Base-by-base conservation (phyloP, 2,888 invertebrate genomes). In the Drosophila sordidapex region DNA sequence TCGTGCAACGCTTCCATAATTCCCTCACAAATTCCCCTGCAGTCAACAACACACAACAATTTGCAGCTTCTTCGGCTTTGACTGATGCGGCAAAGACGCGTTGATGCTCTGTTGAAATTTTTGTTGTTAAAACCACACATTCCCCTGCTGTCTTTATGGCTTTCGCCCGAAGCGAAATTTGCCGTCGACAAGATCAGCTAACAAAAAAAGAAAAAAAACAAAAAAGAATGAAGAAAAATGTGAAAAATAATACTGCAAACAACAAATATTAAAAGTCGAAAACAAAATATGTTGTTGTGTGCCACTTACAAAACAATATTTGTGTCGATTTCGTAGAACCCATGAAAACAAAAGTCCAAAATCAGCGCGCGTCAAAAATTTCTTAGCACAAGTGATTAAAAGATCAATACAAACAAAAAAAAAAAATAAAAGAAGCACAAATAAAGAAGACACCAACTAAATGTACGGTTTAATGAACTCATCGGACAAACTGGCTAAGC, bases 401-500 rank as follows among this genome's bases (percentile, higher is more conserved):
- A 36, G 13, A 27, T 18, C 15, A 18, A 48, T 56, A 6, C 31
- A 61, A 8, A 25, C 13, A 63, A 15, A 52, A 40, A 49, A 31
- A 0, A 18, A 27, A 29, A 46, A 21, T 13, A 69, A 46, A 13
- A 61, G 49, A 15, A 11, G 11, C 40, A 35, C 56, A 46, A 51
- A 58, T 48, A 27, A 60, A 65, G 54, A 49, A 46, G 46, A 66
- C 56, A 56, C 18, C 18, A 46, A 63, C 61, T 61, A 52, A 52
- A 25, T 4, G 10, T 6, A 18, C 56, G 58, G 84, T 89, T 85
- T 83, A 71, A 81, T 84, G 87, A 84, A 84, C 84, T 49, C 48
- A 36, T 31, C 13, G 6, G 1, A 6, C 18, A 58, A 87, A 65
- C 69, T 70, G 61, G 75, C 60, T 54, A 70, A 54, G 59, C 82